Evolutionary conservation across 1,140 invertebrate genomes (phyloP), one percentile per base, ranked within the genome.

Genomic region (Calliopsis andreniformis): DNA sequence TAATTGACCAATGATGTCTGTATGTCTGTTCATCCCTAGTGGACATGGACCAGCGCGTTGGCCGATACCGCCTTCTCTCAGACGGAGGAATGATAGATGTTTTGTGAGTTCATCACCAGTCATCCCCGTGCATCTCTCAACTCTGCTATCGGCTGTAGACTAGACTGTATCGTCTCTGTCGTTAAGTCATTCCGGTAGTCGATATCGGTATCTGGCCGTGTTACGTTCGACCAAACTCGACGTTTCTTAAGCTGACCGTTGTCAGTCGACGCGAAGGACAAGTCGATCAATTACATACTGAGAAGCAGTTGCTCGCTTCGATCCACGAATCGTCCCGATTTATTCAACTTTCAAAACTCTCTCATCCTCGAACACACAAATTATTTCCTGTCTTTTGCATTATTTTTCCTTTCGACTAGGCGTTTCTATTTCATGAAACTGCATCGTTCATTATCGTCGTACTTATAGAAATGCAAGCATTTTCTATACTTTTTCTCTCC

Each of bases 1-100:
- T 75, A 56, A 90, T 78, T 89, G 86, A 90, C 84, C 79, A 86
- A 87, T 78, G 86, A 64, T 88, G 86, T 90, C 82, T 91, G 68
- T 91, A 75, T 91, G 86, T 92, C 89, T 88, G 87, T 89, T 91
- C 87, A 86, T 84, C 86, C 82, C 80, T 91, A 93, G 92, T 93
- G 90, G 92, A 92, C 87, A 89, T 92, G 89, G 91, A 92, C 90
- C 91, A 91, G 84, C 91, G 91, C 66, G 92, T 93, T 72, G 92
- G 92, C 87, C 91, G 92, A 70, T 93, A 93, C 85, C 92, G 92
- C 85, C 92, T 93, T 88, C 90, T 93, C 58, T 93, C 92, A 63
- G 92, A 93, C 83, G 91, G 91, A 91, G 91, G 90, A 87, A 91
- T 92, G 89, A 92, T 92, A 89, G 91, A 92, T 87, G 88, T 92